Percentiles rank a stretch among this genome's conserved stretches.
phyloP scores from a whole-genome alignment of 2,797 vertebrate genomes.

The Craterocephalus amniculus region DNA sequence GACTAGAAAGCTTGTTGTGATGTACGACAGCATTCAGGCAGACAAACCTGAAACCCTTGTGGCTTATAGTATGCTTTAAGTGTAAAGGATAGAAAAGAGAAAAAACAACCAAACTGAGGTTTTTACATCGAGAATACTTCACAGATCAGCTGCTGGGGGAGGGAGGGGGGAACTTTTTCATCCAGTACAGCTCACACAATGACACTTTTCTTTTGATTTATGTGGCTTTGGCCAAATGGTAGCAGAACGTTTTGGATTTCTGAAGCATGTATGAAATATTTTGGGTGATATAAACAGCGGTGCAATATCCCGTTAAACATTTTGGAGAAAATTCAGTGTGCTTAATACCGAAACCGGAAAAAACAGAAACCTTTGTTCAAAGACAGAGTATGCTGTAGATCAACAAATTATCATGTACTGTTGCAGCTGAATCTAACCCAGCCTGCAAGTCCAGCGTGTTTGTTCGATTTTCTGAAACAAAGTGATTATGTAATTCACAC shows the following conservation, averaged over 20 bases:
- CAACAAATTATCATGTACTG: not conserved
- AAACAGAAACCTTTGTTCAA: not conserved
- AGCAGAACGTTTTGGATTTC: not conserved
- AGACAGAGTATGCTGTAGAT: not conserved
- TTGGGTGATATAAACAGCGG: not conserved
- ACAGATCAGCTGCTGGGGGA: not conserved
- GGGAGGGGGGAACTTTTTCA: not conserved
- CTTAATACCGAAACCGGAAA: not conserved
- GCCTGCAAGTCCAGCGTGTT: slow-evolving; percentile 13
- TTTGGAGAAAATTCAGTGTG: not conserved
- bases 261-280: not conserved
- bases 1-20: not conserved
- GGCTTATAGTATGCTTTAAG: slow-evolving; percentile 1
- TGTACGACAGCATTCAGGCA: not conserved
- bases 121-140: not conserved
- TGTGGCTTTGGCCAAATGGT: not conserved
- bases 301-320: not conserved
- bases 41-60: not conserved
- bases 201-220: not conserved
- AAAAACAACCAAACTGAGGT: not conserved
- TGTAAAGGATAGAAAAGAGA: not conserved
- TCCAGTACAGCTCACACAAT: not conserved
- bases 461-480: slow-evolving; percentile 42
- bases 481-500: slow-evolving; percentile 44
- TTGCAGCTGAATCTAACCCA: slow-evolving; percentile 12